A percentile compares a stretch with the other conserved stretches of the same genome.
These are phyloP conservation scores for Moxostoma hubbsi DNA, from an alignment of 2,797 vertebrate species.

Conservation along the genomic window DNA sequence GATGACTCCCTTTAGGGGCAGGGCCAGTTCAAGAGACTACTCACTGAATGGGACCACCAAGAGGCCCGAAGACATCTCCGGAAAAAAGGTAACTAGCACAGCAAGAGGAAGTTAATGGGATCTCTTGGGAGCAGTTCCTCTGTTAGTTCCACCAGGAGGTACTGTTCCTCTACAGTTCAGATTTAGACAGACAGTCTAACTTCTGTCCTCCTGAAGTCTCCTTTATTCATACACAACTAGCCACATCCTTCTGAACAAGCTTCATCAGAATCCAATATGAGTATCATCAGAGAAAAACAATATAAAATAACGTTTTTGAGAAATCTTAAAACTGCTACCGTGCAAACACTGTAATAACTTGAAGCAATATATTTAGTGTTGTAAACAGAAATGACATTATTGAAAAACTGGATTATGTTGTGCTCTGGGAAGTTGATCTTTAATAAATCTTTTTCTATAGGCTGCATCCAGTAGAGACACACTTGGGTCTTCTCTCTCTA, in stretches of 20 bases:
- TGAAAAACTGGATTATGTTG: not conserved
- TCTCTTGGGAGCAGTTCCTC: slow-evolving; percentile 1
- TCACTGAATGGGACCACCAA: not conserved
- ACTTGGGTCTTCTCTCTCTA: slow-evolving; percentile 23
- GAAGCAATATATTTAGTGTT: too few species aligned
- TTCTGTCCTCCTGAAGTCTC: not conserved
- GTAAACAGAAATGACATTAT: too few species aligned
- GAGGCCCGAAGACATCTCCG: not conserved
- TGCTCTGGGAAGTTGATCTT: not conserved
- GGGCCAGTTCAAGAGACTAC: not conserved
- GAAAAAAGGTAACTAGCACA: slow-evolving; percentile 32
- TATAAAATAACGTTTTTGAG: not conserved
- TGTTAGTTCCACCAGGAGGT: slow-evolving; percentile 66
- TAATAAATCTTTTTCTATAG: not conserved
- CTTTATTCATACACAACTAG: not conserved
- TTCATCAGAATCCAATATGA: too few species aligned
- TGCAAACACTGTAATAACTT: too few species aligned
- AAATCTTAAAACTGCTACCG: not conserved
- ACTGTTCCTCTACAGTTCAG: slow-evolving; percentile 56
- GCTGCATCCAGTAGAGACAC: slow-evolving; percentile 9
- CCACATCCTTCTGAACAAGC: too few species aligned
- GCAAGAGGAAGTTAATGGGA: not conserved
- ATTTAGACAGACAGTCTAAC: too few species aligned
- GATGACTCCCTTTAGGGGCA: not conserved
- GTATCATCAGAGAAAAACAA: too few species aligned